Percentiles rank a stretch among this genome's conserved stretches.
Evolutionary conservation across 2,797 vertebrate species (phyloP).

Genomic region (Halcyon leucocephala): DNA sequence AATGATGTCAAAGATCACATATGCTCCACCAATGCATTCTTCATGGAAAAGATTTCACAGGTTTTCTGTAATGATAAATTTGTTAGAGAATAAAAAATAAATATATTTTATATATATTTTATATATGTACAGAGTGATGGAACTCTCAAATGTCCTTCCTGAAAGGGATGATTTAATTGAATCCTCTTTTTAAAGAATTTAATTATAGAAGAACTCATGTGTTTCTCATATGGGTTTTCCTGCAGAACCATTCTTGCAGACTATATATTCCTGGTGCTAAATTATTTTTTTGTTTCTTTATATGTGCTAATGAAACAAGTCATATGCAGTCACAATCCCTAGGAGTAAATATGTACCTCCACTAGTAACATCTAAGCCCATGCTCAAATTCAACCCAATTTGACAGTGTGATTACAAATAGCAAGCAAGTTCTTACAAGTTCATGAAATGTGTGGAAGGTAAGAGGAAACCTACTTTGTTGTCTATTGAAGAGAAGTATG

Average conservation of each 20-base stretch:
- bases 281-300: neutral
- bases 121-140: neutral
- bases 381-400: neutral
- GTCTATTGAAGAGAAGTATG: neutral
- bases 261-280: neutral
- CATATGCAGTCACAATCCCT: neutral
- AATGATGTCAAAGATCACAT: neutral
- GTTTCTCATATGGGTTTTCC: neutral
- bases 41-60: neutral
- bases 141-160: neutral
- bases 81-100: neutral
- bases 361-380: neutral
- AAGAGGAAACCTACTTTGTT: neutral
- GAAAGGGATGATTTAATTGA: neutral
- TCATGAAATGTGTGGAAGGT: neutral
- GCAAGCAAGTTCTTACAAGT: neutral
- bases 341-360: neutral
- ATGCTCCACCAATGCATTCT: neutral
- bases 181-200: neutral
- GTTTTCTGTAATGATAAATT: neutral
- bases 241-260: neutral
- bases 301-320: neutral
- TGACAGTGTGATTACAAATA: neutral
- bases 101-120: neutral
- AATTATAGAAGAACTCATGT: neutral